Conservation (phyloP, 1,140 invertebrate species). For the Tetramorium simillimum region DNA sequence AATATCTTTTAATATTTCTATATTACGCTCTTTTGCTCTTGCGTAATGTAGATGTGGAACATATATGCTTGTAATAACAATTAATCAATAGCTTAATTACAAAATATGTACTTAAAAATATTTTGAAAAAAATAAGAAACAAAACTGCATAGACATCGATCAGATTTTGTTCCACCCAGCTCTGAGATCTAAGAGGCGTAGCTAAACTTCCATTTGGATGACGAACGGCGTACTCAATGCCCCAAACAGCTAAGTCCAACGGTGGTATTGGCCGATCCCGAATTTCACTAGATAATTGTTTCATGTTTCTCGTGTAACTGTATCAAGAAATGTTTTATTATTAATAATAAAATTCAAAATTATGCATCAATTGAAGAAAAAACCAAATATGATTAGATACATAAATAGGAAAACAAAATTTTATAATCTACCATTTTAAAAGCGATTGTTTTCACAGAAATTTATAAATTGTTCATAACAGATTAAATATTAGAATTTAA, state of each 20-base stretch:
- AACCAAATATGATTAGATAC: background rate
- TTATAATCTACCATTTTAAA: background rate
- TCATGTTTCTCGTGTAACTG: conserved; percentile 51
- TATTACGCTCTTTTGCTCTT: background rate
- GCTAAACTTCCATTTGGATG: conserved; percentile 19
- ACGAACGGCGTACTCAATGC: conserved; percentile 16
- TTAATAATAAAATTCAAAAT: background rate
- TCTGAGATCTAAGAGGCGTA: conserved; percentile 5
- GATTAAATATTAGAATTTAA: background rate
- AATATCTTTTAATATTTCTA: background rate
- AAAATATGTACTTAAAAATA: background rate
- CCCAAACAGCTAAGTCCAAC: conserved; percentile 37
- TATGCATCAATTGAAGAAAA: background rate
- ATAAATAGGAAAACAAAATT: background rate
- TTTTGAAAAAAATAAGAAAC: background rate
- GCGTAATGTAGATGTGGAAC: background rate
- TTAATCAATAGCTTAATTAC: background rate
- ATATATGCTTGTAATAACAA: background rate
- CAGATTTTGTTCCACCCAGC: background rate
- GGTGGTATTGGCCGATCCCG: conserved; percentile 19
- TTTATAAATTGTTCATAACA: too few relatives aligned
- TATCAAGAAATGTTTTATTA: background rate
- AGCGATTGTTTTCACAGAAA: background rate
- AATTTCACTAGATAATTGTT: conserved; percentile 25
- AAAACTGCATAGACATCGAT: conserved; percentile 30